Evolutionary conservation across 2,888 invertebrate genomes (phyloP).

Genomic region (Spicauda simplicius): DNA sequence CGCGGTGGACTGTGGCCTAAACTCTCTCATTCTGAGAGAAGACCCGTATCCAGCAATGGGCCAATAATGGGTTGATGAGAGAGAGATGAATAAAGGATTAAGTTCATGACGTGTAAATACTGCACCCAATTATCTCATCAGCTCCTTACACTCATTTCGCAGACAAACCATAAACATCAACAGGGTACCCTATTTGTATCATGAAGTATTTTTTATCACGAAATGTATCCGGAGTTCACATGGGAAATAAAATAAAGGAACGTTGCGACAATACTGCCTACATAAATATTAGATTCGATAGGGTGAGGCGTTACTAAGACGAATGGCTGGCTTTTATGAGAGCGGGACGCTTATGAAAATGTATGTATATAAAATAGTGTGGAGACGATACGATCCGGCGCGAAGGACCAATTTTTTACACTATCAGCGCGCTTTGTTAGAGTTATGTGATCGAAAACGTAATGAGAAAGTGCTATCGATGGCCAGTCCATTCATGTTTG

Average conservation of each 20-base stretch:
- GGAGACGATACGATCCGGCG: conserved; percentile 39
- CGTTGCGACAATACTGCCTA: conserved; percentile 45
- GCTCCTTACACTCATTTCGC: background rate
- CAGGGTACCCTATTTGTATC: conserved; percentile 22
- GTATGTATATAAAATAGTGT: conserved; percentile 44
- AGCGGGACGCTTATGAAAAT: conserved; percentile 56
- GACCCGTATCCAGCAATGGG: too few species aligned
- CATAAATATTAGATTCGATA: conserved; percentile 68
- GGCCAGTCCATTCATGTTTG: background rate
- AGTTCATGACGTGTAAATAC: background rate
- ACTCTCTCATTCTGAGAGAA: too few species aligned
- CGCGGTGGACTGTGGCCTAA: too few species aligned
- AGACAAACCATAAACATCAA: conserved; percentile 15
- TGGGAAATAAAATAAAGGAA: conserved; percentile 37
- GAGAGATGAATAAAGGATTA: too few species aligned
- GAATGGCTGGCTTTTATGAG: conserved; percentile 44
- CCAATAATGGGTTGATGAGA: too few species aligned
- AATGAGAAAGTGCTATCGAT: conserved; percentile 28
- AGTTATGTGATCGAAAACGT: conserved; percentile 36
- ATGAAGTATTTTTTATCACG: conserved; percentile 26
- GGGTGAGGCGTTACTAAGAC: conserved; percentile 47
- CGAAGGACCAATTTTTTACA: conserved; percentile 45
- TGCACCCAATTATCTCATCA: background rate
- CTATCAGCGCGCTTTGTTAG: conserved; percentile 33
- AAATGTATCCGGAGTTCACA: conserved; percentile 19